phyloP scores from a whole-genome alignment of 2,888 invertebrate species.

The Podabrus alpinus region DNA sequence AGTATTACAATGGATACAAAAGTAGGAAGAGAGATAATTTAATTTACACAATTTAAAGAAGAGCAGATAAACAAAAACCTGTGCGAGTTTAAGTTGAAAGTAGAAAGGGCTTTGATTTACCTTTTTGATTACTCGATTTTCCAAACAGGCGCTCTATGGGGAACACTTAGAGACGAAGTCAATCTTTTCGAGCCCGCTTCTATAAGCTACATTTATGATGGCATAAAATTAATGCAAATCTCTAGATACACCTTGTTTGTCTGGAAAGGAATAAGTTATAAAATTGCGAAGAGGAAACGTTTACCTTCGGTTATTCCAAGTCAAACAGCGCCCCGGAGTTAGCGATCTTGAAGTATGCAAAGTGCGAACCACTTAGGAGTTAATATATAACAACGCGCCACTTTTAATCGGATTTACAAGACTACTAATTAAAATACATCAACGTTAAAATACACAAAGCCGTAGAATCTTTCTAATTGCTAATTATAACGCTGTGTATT shows the following conservation, averaged over 20 bases:
- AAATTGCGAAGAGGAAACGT: constrained; percentile 46
- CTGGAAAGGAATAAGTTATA: constrained; percentile 51
- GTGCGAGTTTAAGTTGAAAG: constrained; percentile 46
- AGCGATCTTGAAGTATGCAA: constrained; percentile 50
- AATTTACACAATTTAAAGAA: constrained; percentile 49
- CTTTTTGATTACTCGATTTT: constrained; percentile 51
- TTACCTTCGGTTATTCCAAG: constrained; percentile 45
- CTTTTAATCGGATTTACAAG: constrained; percentile 56
- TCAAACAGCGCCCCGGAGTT: constrained; percentile 40
- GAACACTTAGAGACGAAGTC: constrained; percentile 34
- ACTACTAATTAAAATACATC: constrained; percentile 56
- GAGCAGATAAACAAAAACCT: constrained; percentile 50
- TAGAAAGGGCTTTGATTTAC: constrained; percentile 50
- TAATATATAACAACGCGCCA: constrained; percentile 51
- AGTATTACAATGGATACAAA: constrained; percentile 29
- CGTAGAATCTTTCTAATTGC: constrained; percentile 55
- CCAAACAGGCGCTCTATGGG: constrained; percentile 36
- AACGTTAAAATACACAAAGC: constrained; percentile 51
- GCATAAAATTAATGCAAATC: constrained; percentile 58
- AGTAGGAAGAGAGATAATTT: constrained; percentile 49
- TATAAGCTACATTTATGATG: constrained; percentile 54
- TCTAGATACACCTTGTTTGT: constrained; percentile 55
- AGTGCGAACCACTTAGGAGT: constrained; percentile 53
- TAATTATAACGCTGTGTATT: constrained; percentile 58
- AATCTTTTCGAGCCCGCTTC: constrained; percentile 37